These are phyloP conservation scores for Gymnorhina tibicen DNA, from an alignment of 2,113 vertebrate species.

Conservation along the genomic window DNA sequence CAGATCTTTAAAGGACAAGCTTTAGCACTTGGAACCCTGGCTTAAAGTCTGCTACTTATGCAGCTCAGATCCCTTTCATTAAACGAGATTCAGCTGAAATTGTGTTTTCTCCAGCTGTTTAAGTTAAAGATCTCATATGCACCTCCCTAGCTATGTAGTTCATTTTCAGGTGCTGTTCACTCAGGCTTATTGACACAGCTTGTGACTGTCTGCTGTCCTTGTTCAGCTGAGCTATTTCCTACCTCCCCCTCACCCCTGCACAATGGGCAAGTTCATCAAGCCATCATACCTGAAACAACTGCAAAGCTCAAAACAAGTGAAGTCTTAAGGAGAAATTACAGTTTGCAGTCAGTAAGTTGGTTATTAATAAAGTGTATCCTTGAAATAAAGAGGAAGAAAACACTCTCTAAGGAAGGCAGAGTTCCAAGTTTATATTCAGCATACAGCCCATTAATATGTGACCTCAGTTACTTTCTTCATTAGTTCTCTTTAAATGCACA, in stretches of 20 bases:
- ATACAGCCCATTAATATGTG: not conserved
- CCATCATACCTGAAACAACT: not conserved
- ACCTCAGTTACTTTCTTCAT: not conserved
- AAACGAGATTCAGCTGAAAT: not conserved
- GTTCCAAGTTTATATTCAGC: not conserved
- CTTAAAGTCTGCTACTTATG: not conserved
- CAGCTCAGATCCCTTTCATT: not conserved
- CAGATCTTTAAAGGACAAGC: not conserved
- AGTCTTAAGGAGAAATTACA: not conserved
- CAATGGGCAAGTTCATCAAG: fast-evolving
- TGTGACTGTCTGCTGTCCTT: not conserved
- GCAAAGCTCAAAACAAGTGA: not conserved
- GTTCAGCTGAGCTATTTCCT: not conserved
- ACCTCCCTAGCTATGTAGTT: not conserved
- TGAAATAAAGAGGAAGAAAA: not conserved
- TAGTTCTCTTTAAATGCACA: not conserved
- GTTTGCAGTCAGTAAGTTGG: not conserved
- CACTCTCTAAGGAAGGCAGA: not conserved
- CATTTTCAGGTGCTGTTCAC: not conserved
- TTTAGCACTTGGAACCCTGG: not conserved
- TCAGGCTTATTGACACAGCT: not conserved
- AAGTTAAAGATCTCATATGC: not conserved
- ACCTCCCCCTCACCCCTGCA: not conserved
- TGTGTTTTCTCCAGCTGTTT: not conserved
- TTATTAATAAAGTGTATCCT: not conserved